phyloP scores from a whole-genome alignment of 2,888 invertebrate species.

The Dasypolia templi region DNA sequence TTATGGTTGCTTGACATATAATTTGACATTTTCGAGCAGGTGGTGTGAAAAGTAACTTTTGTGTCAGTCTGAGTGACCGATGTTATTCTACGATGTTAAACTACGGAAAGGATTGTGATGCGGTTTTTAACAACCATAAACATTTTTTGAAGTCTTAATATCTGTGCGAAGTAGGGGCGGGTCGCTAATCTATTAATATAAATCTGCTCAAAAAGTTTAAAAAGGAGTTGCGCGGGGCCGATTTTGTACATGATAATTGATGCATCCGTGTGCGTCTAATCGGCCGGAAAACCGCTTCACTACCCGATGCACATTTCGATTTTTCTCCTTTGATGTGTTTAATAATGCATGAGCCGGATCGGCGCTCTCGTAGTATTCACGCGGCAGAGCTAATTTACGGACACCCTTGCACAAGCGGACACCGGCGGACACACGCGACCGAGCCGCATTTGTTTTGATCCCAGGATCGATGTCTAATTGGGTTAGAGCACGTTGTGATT shows the following conservation, averaged over 20 bases:
- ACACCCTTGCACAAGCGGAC: conserved; percentile 40
- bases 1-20: no score
- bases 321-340: conserved; percentile 91
- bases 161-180: neutral
- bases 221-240: conserved; percentile 49
- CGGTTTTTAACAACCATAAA: neutral
- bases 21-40: no score
- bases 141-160: neutral
- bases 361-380: conserved; percentile 73
- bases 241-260: conserved; percentile 83
- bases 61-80: neutral
- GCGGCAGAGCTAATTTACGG: conserved; percentile 66
- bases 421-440: conserved; percentile 47
- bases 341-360: conserved; percentile 88
- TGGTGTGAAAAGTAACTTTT: neutral
- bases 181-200: neutral
- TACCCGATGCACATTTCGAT: conserved; percentile 88
- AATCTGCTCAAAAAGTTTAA: conserved; percentile 21
- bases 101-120: neutral
- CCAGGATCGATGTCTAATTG: conserved; percentile 64
- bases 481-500: conserved; percentile 59
- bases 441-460: conserved; percentile 63
- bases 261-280: conserved; percentile 85
- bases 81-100: neutral
- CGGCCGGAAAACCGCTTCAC: conserved; percentile 88